Evolutionary conservation across 2,797 vertebrate species (phyloP).

Genomic region (Myotis myotis): DNA sequence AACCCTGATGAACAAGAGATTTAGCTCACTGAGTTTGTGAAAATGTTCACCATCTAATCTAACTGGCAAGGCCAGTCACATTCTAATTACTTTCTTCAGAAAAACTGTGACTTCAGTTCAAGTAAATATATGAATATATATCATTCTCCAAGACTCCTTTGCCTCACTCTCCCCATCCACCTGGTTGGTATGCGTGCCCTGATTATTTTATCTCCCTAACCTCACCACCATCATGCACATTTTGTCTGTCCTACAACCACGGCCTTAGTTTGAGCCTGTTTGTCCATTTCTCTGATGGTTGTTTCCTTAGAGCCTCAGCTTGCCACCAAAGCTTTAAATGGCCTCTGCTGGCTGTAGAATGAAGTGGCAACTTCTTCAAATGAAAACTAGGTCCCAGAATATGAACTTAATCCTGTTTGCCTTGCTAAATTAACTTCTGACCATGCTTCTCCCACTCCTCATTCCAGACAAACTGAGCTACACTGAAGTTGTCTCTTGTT

Average conservation of each 20-base stretch:
- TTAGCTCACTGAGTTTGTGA: neutral
- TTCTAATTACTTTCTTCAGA: neutral
- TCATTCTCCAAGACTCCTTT: neutral
- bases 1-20: neutral
- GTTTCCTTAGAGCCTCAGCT: neutral
- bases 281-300: neutral
- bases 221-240: neutral
- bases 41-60: neutral
- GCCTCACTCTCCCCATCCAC: neutral
- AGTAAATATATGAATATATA: neutral
- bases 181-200: neutral
- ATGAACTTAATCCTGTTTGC: neutral
- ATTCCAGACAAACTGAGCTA: neutral
- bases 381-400: neutral
- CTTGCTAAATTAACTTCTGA: neutral
- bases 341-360: neutral
- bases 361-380: neutral
- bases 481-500: neutral
- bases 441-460: neutral
- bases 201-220: neutral
- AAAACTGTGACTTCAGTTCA: slow-evolving; percentile 9
- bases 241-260: neutral
- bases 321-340: neutral
- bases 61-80: neutral
- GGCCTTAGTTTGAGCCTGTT: neutral